Conservation (phyloP, 2,113 vertebrate genomes). For the Poeciliopsis turrubarensis region DNA sequence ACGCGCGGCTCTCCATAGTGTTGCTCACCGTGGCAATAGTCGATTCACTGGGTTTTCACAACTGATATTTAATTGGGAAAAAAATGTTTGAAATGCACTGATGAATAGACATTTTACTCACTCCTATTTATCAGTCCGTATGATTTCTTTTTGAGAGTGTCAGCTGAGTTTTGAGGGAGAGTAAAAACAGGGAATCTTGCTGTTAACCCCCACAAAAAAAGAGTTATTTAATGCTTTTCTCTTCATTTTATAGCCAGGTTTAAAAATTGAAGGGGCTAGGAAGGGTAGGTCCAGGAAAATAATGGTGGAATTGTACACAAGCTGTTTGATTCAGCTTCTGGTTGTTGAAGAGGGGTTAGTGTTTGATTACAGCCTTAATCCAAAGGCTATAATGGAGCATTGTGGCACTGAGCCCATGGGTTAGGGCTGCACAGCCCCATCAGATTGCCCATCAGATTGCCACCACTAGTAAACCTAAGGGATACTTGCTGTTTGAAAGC, state of each 20-base stretch:
- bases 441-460: constrained; percentile 8
- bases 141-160: too few species aligned
- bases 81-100: too few species aligned
- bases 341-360: constrained; percentile 48
- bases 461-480: constrained; percentile 7
- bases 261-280: background rate
- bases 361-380: constrained; percentile 58
- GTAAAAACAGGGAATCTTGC: too few species aligned
- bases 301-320: constrained; percentile 28
- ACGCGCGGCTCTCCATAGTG: too few species aligned
- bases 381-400: constrained; percentile 43
- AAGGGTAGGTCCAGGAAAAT: constrained; percentile 1
- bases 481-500: background rate
- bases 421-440: constrained; percentile 36
- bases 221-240: too few species aligned
- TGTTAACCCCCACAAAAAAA: too few species aligned
- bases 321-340: constrained; percentile 29
- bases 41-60: too few species aligned
- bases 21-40: too few species aligned
- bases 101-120: too few species aligned
- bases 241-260: background rate
- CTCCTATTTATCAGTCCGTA: background rate
- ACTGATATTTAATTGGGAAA: too few species aligned
- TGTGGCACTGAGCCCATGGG: constrained; percentile 58
- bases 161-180: too few species aligned